These are phyloP conservation scores for Aselliscus stoliczkanus DNA, from an alignment of 2,797 vertebrate species.

Conservation along the genomic window DNA sequence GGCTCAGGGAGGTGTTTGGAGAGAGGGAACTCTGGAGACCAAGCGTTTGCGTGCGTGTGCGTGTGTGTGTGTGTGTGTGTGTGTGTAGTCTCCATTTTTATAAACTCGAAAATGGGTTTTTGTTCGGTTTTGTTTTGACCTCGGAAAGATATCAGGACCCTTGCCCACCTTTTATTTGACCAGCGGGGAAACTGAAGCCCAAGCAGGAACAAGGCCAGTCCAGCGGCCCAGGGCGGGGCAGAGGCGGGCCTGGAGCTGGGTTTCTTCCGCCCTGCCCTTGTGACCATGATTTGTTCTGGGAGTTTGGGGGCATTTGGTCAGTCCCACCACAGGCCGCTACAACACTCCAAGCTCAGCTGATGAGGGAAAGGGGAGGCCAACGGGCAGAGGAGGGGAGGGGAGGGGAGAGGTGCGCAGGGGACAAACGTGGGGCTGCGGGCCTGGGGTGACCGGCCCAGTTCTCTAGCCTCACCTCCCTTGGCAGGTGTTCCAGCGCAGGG, in stretches of 20 bases:
- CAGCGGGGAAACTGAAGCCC: background rate
- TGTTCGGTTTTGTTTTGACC: background rate
- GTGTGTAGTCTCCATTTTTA: background rate
- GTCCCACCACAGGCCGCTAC: rapidly evolving
- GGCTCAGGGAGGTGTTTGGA: rapidly evolving
- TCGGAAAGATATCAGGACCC: background rate
- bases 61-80: too few species aligned
- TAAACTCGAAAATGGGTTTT: background rate
- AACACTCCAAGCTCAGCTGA: background rate
- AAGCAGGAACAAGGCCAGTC: too few species aligned
- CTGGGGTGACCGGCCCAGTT: rapidly evolving
- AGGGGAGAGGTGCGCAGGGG: background rate
- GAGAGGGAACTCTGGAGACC: background rate
- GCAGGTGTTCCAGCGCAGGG: constrained; percentile 95
- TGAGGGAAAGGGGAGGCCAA: rapidly evolving
- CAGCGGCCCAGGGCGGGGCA: rapidly evolving
- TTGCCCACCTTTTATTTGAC: background rate
- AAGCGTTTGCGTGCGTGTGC: background rate
- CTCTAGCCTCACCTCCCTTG: background rate
- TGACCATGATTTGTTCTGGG: rapidly evolving
- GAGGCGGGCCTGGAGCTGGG: background rate
- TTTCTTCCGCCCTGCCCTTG: background rate
- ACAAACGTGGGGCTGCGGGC: rapidly evolving
- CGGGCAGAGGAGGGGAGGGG: rapidly evolving
- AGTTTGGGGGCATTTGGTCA: background rate